Evolutionary conservation across 2,113 vertebrate species (phyloP), one percentile per base, ranked within the genome.

Genomic region (Antennarius striatus): DNA sequence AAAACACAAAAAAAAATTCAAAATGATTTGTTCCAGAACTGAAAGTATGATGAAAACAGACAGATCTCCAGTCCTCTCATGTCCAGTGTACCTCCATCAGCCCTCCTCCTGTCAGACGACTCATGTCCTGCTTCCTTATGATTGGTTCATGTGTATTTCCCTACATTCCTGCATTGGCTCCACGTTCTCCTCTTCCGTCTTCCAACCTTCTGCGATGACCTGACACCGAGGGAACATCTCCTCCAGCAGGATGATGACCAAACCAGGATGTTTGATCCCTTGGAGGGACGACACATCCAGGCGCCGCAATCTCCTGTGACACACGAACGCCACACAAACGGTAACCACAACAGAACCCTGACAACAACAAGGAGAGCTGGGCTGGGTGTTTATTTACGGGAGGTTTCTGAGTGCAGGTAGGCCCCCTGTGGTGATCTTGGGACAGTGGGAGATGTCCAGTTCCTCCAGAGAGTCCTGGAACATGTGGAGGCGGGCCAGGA

Each of bases 141-240:
- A 48, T 36, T 48, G 16, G 2, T 17, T 8, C 11, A 14, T 53
- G 42, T 43, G 42, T 12, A 5, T 36, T 43, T 5, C 11, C 10
- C 51, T 79, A 62, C 40, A 30, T 56, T 50, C 47, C 28, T 73
- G 47, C 16, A 54, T 10, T 11, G 29, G 15, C 45, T 53, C 54
- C 49, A 68, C 11, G 0, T 4, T 8, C 13, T 3, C 36, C 36
- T 55, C 70, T 58, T 6, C 54, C 8, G 0, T 36, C 4, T 46
- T 59, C 11, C 62, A 94, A 6, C 92, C 85, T 1, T 70, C 68
- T 11, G 94, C 94, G 1, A 75, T 77, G 57, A 97, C 82, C 17
- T 91, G 61, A 16, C 96, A 97, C n/a, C 71, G 69, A 2, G 94
- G 94, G 53, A 97, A 81, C 92, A 94, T 94, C 73, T 97, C 96